Evolutionary conservation across 2,888 invertebrate genomes (phyloP).

Genomic region (Cephonodes hylas): DNA sequence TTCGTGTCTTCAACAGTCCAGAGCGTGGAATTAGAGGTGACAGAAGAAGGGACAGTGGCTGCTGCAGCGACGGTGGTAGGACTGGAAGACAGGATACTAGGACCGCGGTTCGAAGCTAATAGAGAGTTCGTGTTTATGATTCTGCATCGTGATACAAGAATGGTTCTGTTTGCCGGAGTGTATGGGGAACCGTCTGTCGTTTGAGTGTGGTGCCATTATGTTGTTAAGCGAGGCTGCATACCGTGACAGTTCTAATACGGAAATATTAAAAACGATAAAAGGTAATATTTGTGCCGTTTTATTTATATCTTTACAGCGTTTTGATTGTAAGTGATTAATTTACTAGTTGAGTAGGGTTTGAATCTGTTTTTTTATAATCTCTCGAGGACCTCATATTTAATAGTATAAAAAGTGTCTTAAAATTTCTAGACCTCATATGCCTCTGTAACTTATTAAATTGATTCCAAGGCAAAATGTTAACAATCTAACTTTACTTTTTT

Average conservation of each 20-base stretch:
- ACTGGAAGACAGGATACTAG: slow-evolving; percentile 65
- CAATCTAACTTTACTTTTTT: too few species aligned
- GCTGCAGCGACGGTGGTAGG: slow-evolving; percentile 81
- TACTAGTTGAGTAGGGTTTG: neutral
- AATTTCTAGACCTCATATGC: too few species aligned
- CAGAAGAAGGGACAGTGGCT: slow-evolving; percentile 87
- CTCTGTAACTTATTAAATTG: too few species aligned
- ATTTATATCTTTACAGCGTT: neutral
- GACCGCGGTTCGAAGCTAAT: slow-evolving; percentile 83
- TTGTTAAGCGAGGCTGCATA: neutral
- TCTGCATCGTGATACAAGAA: slow-evolving; percentile 80
- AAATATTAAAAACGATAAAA: slow-evolving; percentile 1
- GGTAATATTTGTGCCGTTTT: neutral
- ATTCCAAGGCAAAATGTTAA: too few species aligned
- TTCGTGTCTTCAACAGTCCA: slow-evolving; percentile 84
- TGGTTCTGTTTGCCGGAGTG: slow-evolving; percentile 83
- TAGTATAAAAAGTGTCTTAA: too few species aligned
- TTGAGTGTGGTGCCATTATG: slow-evolving; percentile 5
- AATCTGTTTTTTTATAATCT: too few species aligned
- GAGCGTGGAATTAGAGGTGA: slow-evolving; percentile 86
- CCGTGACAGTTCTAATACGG: slow-evolving; percentile 3
- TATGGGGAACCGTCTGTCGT: slow-evolving; percentile 56
- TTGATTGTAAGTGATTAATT: neutral
- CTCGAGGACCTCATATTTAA: too few species aligned
- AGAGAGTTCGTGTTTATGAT: slow-evolving; percentile 85